Conservation (phyloP, 1,140 invertebrate species). For the Orius insidiosus region DNA sequence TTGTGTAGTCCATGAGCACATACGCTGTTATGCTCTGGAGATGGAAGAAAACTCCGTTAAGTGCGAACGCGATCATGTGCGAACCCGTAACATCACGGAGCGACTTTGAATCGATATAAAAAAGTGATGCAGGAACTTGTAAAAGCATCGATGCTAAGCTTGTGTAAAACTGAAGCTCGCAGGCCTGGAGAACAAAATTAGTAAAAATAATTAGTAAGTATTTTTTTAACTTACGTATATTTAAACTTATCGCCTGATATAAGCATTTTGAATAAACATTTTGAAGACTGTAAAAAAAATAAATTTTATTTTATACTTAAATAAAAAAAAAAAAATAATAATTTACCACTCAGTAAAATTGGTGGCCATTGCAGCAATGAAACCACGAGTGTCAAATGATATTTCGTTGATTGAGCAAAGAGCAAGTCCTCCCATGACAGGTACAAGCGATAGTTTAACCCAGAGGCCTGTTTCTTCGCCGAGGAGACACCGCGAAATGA, state of each 20-base stretch:
- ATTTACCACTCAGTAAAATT: slow-evolving; percentile 66
- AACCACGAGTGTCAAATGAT: slow-evolving; percentile 60
- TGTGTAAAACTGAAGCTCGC: slow-evolving; percentile 76
- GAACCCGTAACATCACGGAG: slow-evolving; percentile 27
- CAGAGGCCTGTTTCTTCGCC: slow-evolving; percentile 56
- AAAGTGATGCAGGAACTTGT: slow-evolving; percentile 54
- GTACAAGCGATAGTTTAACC: slow-evolving; percentile 61
- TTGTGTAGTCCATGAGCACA: slow-evolving; percentile 71
- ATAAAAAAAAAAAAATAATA: slow-evolving; percentile 12
- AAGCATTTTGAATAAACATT: slow-evolving; percentile 70
- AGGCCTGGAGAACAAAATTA: slow-evolving; percentile 35
- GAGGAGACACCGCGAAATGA: slow-evolving; percentile 53
- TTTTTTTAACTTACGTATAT: slow-evolving; percentile 46
- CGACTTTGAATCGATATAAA: slow-evolving; percentile 38
- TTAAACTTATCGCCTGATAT: slow-evolving; percentile 62
- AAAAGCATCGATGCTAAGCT: slow-evolving; percentile 61
- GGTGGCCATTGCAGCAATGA: slow-evolving; percentile 59
- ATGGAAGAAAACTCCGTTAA: slow-evolving; percentile 72
- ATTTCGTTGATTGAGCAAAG: slow-evolving; percentile 69
- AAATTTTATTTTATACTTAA: slow-evolving; percentile 11
- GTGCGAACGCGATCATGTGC: slow-evolving; percentile 40
- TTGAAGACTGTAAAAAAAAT: slow-evolving; percentile 40
- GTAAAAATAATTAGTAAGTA: background rate
- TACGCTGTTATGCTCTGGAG: slow-evolving; percentile 77
- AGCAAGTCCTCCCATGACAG: slow-evolving; percentile 70